Evolutionary conservation across 2,888 invertebrate genomes (phyloP).

Genomic region (Euclidia mi): DNA sequence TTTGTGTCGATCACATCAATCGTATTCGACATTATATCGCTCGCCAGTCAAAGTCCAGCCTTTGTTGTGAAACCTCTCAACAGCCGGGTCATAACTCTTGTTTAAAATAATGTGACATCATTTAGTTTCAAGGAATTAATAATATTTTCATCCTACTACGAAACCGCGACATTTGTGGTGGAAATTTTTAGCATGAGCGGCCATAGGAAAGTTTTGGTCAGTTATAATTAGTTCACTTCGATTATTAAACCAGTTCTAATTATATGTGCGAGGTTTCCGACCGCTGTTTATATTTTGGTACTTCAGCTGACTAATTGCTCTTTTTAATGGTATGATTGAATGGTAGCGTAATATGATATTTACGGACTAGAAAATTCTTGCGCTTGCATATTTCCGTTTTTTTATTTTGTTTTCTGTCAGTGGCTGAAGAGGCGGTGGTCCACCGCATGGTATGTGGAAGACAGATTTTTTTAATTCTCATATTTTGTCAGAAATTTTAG

Average conservation of each 20-base stretch:
- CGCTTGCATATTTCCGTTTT: too few relatives aligned
- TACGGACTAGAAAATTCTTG: too few relatives aligned
- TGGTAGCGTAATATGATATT: too few relatives aligned
- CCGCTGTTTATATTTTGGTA: constrained; percentile 5
- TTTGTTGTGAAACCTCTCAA: constrained; percentile 26
- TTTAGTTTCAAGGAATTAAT: constrained; percentile 53
- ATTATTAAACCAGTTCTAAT: constrained; percentile 29
- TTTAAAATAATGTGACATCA: constrained; percentile 34
- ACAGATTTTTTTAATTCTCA: too few relatives aligned
- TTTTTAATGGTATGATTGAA: too few relatives aligned
- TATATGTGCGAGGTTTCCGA: constrained; percentile 19
- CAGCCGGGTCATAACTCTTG: constrained; percentile 15
- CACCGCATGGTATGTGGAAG: too few relatives aligned
- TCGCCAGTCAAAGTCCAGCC: constrained; percentile 25
- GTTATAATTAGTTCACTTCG: constrained; percentile 44
- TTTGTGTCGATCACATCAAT: constrained; percentile 24
- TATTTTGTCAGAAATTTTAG: too few relatives aligned
- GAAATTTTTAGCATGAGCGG: constrained; percentile 66
- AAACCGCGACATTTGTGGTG: constrained; percentile 36
- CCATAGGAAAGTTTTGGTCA: constrained; percentile 62
- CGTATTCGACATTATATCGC: constrained; percentile 18
- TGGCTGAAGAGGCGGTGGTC: too few relatives aligned
- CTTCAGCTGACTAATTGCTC: neutral
- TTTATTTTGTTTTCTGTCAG: too few relatives aligned
- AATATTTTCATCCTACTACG: constrained; percentile 52